A percentile compares a stretch with the other conserved stretches of the same genome.
Conservation (phyloP, 1,140 invertebrate species). For the Drosophila kohkoa region DNA sequence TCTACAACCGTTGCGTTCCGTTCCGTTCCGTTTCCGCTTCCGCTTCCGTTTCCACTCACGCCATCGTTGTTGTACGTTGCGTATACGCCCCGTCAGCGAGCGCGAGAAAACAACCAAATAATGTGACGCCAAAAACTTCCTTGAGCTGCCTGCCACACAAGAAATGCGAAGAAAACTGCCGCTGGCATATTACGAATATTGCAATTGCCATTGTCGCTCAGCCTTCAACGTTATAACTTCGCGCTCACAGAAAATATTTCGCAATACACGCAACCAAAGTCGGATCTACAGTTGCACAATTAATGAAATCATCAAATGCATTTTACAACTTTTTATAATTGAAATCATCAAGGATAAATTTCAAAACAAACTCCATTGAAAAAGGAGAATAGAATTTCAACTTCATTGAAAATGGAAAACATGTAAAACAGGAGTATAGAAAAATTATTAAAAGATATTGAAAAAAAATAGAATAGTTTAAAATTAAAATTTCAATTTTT, state of each 20-base stretch:
- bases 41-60: not conserved
- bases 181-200: constrained; percentile 23
- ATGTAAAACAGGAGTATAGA: too few relatives aligned
- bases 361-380: too few relatives aligned
- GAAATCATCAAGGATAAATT: too few relatives aligned
- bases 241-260: not conserved
- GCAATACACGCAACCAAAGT: not conserved
- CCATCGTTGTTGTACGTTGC: constrained; percentile 10
- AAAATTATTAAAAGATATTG: too few relatives aligned
- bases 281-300: not conserved
- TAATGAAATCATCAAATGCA: not conserved
- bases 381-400: too few relatives aligned
- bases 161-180: constrained; percentile 4
- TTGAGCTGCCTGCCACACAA: constrained; percentile 17
- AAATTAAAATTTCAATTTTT: too few relatives aligned
- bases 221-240: not conserved
- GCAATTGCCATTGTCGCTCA: constrained; percentile 24
- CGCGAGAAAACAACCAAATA: constrained; percentile 17
- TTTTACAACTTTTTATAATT: not conserved
- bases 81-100: constrained; percentile 31
- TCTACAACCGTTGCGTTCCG: constrained; percentile 31
- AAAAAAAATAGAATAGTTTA: too few relatives aligned
- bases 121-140: constrained; percentile 15
- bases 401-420: too few relatives aligned
- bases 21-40: constrained; percentile 22